phyloP scores from a whole-genome alignment of 2,113 vertebrate genomes.

The Abramis brama region DNA sequence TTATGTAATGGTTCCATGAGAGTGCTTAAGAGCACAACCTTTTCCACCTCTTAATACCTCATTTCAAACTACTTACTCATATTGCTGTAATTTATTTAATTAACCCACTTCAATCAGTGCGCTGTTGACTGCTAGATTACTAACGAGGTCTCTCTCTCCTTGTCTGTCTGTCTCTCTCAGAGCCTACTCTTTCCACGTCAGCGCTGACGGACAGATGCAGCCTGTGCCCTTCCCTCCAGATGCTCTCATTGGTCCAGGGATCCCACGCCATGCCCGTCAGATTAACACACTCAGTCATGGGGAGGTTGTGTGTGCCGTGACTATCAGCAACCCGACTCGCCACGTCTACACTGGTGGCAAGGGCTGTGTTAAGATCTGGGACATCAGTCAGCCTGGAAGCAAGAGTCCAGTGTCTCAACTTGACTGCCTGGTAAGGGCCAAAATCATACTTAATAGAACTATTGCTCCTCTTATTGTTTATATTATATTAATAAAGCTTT shows the following conservation, averaged over 20 bases:
- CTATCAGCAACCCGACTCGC: slow-evolving; percentile 93
- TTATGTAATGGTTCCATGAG: slow-evolving; percentile 2
- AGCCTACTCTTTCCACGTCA: slow-evolving; percentile 94
- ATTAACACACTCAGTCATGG: slow-evolving; percentile 95
- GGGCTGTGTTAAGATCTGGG: slow-evolving; percentile 96
- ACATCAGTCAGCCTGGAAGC: slow-evolving; percentile 94
- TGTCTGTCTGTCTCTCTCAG: slow-evolving; percentile 66
- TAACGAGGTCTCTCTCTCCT: slow-evolving; percentile 5
- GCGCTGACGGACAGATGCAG: slow-evolving; percentile 93
- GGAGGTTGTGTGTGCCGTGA: slow-evolving; percentile 92
- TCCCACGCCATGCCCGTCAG: slow-evolving; percentile 91
- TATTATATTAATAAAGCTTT: not conserved
- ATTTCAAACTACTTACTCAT: slow-evolving; percentile 42
- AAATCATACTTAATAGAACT: not conserved
- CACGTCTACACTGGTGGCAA: slow-evolving; percentile 94
- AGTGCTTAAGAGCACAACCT: slow-evolving; percentile 35
- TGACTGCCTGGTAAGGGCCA: slow-evolving; percentile 84
- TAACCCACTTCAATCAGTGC: slow-evolving; percentile 38
- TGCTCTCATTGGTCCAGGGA: slow-evolving; percentile 90
- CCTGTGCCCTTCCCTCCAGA: slow-evolving; percentile 92
- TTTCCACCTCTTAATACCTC: slow-evolving; percentile 40
- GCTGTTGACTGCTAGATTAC: slow-evolving; percentile 33
- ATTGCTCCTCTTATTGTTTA: not conserved
- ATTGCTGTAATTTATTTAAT: slow-evolving; percentile 49
- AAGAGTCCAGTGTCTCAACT: slow-evolving; percentile 96